These are phyloP conservation scores for Fulica atra DNA, from an alignment of 2,113 vertebrate genomes.

Conservation along the genomic window DNA sequence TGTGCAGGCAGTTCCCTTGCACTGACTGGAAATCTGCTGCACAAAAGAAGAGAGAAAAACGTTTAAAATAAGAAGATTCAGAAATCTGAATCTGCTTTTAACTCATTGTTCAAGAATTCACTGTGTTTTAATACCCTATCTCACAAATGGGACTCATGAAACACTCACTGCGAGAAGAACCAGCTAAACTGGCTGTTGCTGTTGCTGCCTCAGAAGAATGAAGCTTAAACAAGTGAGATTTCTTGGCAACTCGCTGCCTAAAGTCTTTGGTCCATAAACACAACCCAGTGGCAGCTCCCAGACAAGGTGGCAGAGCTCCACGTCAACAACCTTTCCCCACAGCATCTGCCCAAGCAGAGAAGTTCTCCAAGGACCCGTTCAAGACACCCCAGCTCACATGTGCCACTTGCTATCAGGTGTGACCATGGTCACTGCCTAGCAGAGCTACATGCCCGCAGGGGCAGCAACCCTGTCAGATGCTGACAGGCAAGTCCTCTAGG, in stretches of 20 bases:
- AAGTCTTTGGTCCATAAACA: background rate
- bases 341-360: background rate
- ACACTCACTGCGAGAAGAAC: background rate
- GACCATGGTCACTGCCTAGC: background rate
- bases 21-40: background rate
- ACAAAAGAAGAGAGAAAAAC: background rate
- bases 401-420: background rate
- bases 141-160: background rate
- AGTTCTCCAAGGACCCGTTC: background rate
- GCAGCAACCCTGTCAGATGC: background rate
- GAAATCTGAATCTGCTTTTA: background rate
- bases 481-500: background rate
- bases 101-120: conserved; percentile 9
- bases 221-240: background rate
- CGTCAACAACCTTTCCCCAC: background rate
- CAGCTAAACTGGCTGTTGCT: background rate
- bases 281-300: background rate
- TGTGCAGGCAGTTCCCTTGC: background rate
- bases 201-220: background rate
- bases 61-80: background rate
- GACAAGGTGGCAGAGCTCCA: background rate
- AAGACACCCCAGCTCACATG: background rate
- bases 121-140: background rate
- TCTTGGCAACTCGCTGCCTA: background rate
- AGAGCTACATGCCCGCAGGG: background rate